Conservation (phyloP, 2,113 vertebrate genomes). For the Indri indri region DNA sequence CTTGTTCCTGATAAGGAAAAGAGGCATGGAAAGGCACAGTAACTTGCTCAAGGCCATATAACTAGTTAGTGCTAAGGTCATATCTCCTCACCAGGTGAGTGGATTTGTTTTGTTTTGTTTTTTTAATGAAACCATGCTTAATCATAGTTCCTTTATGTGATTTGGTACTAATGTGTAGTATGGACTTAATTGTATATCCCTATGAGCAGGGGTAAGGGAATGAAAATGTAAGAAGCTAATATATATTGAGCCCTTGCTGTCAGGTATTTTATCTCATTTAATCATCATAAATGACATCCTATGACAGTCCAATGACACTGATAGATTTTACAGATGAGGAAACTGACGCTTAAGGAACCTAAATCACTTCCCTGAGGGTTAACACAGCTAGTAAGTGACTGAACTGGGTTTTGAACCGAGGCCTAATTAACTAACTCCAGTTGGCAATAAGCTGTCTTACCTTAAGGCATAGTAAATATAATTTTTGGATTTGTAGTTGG, state of each 20-base stretch:
- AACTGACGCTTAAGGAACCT: conserved; percentile 6
- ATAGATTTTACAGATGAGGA: conserved; percentile 12
- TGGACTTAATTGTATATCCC: background rate
- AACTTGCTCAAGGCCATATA: conserved; percentile 7
- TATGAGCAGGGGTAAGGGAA: background rate
- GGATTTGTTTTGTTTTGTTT: background rate
- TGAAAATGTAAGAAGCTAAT: background rate
- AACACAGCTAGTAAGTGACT: background rate
- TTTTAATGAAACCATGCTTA: background rate
- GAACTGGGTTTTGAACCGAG: background rate
- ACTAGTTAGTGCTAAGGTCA: background rate
- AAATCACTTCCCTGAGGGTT: background rate
- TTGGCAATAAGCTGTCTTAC: background rate
- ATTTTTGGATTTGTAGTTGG: conserved; percentile 33
- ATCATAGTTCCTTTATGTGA: conserved; percentile 50
- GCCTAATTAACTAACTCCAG: background rate
- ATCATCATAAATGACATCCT: background rate
- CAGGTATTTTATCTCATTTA: conserved; percentile 11
- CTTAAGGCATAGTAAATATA: background rate
- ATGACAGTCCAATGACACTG: background rate
- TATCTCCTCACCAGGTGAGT: background rate
- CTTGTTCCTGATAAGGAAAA: conserved; percentile 32
- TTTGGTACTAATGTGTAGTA: background rate
- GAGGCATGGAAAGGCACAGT: background rate
- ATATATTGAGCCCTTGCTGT: background rate